phyloP scores from a whole-genome alignment of 2,888 invertebrate species.

The Gryllus longicercus region DNA sequence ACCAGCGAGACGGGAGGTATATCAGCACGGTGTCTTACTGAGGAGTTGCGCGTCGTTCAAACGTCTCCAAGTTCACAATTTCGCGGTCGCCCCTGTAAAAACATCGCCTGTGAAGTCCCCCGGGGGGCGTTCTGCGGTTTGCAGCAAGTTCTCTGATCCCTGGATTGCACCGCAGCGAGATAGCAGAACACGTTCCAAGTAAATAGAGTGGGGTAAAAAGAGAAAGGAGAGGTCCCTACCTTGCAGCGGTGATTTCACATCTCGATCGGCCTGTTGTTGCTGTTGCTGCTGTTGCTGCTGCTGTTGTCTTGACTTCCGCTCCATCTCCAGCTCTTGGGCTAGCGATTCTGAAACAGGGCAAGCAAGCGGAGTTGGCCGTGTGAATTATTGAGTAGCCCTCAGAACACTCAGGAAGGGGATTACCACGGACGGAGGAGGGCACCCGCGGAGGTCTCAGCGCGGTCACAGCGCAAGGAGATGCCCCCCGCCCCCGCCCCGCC shows the following conservation, averaged over 20 bases:
- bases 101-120: no score
- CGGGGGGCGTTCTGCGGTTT: no score
- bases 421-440: background rate
- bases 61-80: no score
- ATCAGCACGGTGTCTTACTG: no score
- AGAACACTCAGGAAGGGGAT: background rate
- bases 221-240: conserved; percentile 48
- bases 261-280: conserved; percentile 70
- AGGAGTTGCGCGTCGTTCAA: no score
- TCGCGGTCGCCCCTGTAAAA: no score
- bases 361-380: background rate
- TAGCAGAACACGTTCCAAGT: no score
- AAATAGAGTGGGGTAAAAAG: no score
- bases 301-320: conserved; percentile 73
- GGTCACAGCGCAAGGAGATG: conserved; percentile 20
- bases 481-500: background rate
- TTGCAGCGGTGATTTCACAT: conserved; percentile 81
- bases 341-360: conserved; percentile 68
- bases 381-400: conserved; percentile 17
- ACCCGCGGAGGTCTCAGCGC: no score
- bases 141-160: no score
- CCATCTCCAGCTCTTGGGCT: conserved; percentile 83
- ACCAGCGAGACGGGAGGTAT: no score
- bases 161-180: no score
- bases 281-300: conserved; percentile 40